These are phyloP conservation scores for Platycercus adscitus DNA, from an alignment of 2,113 vertebrate species.

Conservation along the genomic window DNA sequence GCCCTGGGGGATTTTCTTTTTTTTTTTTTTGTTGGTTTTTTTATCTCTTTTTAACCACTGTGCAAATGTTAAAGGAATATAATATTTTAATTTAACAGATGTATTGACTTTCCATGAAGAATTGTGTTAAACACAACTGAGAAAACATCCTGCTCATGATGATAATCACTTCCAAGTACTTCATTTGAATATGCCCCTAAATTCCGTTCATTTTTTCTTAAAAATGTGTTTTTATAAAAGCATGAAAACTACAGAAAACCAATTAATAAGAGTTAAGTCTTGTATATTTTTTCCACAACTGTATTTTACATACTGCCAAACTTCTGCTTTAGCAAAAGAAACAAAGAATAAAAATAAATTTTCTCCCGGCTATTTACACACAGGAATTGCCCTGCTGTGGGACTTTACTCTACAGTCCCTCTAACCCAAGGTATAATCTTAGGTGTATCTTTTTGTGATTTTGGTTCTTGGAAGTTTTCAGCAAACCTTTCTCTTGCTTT, in stretches of 20 bases:
- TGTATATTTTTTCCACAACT: background rate
- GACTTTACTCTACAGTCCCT: conserved; percentile 70
- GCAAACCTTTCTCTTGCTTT: conserved; percentile 93
- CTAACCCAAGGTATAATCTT: conserved; percentile 72
- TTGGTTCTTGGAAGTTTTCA: conserved; percentile 82
- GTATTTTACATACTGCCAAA: conserved; percentile 34
- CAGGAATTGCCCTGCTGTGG: background rate
- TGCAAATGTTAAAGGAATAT: background rate
- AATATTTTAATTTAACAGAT: background rate
- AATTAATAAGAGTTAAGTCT: conserved; percentile 10
- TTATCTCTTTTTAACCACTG: background rate
- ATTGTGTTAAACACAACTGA: background rate
- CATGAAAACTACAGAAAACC: conserved; percentile 40
- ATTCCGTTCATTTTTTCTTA: background rate
- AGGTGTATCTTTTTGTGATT: conserved; percentile 61
- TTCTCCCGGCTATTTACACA: conserved; percentile 42
- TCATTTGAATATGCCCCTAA: conserved; percentile 20
- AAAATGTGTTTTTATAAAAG: conserved; percentile 50
- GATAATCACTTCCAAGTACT: conserved; percentile 32
- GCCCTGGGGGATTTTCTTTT: background rate
- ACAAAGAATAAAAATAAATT: conserved; percentile 59
- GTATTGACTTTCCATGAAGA: background rate
- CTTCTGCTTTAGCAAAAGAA: conserved; percentile 27
- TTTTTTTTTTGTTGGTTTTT: background rate
- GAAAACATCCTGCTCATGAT: background rate